Conservation (phyloP, 2,888 invertebrate genomes). For the Sclerodermus sp. region DNA sequence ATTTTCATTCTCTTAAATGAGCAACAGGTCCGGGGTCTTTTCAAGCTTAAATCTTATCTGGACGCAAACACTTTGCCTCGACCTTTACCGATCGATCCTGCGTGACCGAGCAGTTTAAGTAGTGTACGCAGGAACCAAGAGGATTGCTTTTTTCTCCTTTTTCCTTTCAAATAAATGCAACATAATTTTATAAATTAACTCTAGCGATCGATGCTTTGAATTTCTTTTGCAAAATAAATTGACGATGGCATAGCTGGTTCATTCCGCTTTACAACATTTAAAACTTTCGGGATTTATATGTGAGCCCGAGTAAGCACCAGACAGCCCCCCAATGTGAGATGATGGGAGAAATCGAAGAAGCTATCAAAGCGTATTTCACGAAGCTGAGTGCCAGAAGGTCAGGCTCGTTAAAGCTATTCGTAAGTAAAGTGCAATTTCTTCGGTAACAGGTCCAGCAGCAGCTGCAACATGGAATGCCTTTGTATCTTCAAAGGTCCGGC, state of each 20-base stretch:
- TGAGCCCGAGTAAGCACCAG: too few relatives aligned
- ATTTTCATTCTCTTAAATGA: not conserved
- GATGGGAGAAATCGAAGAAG: not conserved
- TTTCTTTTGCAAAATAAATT: too few relatives aligned
- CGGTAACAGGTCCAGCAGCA: constrained; percentile 17
- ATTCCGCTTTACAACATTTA: too few relatives aligned
- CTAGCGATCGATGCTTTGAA: too few relatives aligned
- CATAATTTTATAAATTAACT: too few relatives aligned
- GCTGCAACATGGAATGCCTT: constrained; percentile 26
- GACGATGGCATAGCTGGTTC: too few relatives aligned
- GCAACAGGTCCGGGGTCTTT: constrained; percentile 5
- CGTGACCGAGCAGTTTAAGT: not conserved
- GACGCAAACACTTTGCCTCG: constrained; percentile 13
- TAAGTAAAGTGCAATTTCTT: constrained; percentile 1
- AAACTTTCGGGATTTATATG: too few relatives aligned
- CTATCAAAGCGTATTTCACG: not conserved
- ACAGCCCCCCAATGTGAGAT: too few relatives aligned
- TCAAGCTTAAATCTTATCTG: not conserved
- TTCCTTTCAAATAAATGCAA: too few relatives aligned
- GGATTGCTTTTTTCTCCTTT: too few relatives aligned
- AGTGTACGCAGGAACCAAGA: too few relatives aligned
- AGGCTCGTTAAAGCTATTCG: constrained; percentile 11
- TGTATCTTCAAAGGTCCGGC: constrained; percentile 25
- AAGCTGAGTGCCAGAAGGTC: not conserved
- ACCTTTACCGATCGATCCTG: constrained; percentile 5